Percentiles rank a stretch among this genome's conserved stretches.
These are phyloP conservation scores for Ciconia stormi DNA, from an alignment of 2,113 vertebrate species.

Conservation along the genomic window DNA sequence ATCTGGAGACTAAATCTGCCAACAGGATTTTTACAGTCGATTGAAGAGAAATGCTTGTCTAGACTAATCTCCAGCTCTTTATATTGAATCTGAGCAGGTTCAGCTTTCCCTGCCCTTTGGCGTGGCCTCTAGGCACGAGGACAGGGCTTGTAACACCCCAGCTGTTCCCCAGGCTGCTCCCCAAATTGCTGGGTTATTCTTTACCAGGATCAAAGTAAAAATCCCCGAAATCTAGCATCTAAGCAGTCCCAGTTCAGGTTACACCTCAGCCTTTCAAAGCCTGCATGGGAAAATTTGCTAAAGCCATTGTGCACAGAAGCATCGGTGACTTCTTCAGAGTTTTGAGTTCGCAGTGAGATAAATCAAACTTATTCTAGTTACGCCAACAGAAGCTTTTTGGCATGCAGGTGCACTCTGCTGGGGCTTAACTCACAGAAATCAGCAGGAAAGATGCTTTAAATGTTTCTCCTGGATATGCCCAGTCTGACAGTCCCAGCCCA, in stretches of 20 bases:
- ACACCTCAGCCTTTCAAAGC: neutral
- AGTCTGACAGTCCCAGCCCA: neutral
- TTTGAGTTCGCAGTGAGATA: neutral
- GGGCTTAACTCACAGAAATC: neutral
- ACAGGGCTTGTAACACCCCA: neutral
- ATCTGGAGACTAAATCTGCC: neutral
- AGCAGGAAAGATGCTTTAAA: neutral
- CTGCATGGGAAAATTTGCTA: neutral
- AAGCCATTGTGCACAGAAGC: neutral
- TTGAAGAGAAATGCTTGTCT: neutral
- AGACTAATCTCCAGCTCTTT: neutral
- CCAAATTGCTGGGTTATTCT: neutral
- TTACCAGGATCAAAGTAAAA: neutral
- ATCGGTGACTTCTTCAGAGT: neutral
- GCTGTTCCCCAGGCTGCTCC: neutral
- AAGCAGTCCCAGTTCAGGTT: neutral
- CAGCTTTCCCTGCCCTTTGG: neutral
- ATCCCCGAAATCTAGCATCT: neutral
- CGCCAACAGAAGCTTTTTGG: neutral
- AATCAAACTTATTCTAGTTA: neutral
- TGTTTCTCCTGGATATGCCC: neutral
- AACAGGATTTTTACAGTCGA: neutral
- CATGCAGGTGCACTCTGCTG: neutral
- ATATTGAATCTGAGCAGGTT: neutral
- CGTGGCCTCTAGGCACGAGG: rapidly evolving